Conservation (phyloP, 2,888 invertebrate genomes). For the Epsilonema sp. region DNA sequence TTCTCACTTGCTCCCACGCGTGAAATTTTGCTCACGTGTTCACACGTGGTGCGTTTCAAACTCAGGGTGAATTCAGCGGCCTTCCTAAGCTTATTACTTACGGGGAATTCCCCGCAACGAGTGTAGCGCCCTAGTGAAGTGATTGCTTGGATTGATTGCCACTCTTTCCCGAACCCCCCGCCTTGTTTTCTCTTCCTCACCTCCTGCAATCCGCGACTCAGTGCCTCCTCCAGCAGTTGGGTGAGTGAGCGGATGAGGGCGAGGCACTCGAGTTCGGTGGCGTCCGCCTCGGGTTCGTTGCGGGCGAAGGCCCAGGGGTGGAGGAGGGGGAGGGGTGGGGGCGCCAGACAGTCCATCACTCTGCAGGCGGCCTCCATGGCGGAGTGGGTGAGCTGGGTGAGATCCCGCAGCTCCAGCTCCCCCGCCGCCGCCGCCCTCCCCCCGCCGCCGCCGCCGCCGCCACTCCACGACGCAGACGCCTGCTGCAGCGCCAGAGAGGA, state of each 20-base stretch:
- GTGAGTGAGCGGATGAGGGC: not conserved
- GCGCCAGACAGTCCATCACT: constrained; percentile 4
- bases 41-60: no score
- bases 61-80: no score
- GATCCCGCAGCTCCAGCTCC: not conserved
- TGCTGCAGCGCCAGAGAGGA: not conserved
- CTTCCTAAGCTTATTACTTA: no score
- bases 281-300: not conserved
- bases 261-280: not conserved
- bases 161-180: no score
- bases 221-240: constrained; percentile 5
- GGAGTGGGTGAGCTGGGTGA: constrained; percentile 2
- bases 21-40: no score
- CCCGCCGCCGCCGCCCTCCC: not conserved
- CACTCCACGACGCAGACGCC: not conserved
- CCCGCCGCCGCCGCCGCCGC: not conserved
- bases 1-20: no score
- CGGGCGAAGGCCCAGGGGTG: not conserved
- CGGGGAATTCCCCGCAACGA: no score
- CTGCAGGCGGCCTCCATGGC: constrained; percentile 8
- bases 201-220: constrained; percentile 1
- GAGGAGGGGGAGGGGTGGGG: no score
- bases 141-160: no score
- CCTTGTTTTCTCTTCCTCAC: no score
- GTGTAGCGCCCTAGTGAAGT: no score